Evolutionary conservation across 2,888 invertebrate species (phyloP).

Genomic region (Harmothoe impar): DNA sequence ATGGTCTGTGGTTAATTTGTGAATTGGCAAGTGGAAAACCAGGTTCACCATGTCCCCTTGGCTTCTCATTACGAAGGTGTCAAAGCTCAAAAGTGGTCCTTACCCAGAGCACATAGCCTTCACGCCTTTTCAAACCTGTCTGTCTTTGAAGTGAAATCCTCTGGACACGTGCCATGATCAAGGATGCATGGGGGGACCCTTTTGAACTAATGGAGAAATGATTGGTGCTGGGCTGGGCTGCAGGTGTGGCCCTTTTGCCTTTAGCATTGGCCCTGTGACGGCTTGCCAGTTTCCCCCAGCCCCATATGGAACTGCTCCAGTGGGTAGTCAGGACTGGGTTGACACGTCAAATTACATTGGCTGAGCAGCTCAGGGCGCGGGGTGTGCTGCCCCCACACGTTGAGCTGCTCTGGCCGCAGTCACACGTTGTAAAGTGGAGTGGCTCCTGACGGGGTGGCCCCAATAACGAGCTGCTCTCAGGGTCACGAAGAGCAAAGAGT

Average conservation of each 20-base stretch:
- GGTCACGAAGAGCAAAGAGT: not conserved
- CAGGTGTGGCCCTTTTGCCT: not conserved
- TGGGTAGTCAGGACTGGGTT: not conserved
- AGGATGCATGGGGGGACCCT: not conserved
- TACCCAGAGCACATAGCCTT: not conserved
- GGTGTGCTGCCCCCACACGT: not conserved
- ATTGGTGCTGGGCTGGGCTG: not conserved
- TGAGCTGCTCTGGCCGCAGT: not conserved
- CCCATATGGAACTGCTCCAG: conserved; percentile 50
- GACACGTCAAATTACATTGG: not conserved
- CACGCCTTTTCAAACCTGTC: conserved; percentile 18
- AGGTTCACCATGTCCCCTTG: not conserved
- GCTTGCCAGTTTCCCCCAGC: conserved; percentile 1
- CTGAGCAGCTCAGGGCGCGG: conserved; percentile 2
- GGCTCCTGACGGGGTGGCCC: not conserved
- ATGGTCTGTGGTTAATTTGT: no score
- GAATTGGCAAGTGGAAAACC: not conserved
- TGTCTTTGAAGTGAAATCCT: not conserved
- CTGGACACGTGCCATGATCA: not conserved
- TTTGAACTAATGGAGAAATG: not conserved
- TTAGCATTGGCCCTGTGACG: not conserved
- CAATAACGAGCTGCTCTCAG: conserved; percentile 16
- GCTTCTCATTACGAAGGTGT: not conserved
- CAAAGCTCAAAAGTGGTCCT: conserved; percentile 11
- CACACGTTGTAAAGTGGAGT: not conserved